phyloP scores from a whole-genome alignment of 1,140 invertebrate species.

The Drosophila mojavensis region DNA sequence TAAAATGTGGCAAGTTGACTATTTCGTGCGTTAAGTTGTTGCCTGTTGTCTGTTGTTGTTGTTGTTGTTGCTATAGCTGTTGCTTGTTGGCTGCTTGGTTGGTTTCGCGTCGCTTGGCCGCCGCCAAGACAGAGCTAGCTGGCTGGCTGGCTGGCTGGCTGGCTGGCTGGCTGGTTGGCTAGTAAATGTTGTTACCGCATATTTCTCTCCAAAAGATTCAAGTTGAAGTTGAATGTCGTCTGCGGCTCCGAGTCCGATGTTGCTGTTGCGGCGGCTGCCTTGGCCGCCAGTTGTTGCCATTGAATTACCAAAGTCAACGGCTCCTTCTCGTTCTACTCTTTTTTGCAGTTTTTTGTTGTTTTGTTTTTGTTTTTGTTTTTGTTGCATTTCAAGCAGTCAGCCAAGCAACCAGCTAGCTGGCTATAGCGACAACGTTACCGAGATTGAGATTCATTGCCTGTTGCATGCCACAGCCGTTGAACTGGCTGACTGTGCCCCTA shows the following conservation, averaged over 20 bases:
- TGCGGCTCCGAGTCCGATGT: constrained; percentile 22
- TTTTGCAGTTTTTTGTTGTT: constrained; percentile 28
- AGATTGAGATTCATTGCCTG: constrained; percentile 82
- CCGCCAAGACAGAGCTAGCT: constrained; percentile 21
- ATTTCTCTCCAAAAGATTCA: constrained; percentile 71
- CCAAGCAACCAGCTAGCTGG: constrained; percentile 12
- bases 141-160: constrained; percentile 40
- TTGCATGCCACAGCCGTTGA: constrained; percentile 75
- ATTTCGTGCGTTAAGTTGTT: constrained; percentile 67
- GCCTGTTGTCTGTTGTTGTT: constrained; percentile 3
- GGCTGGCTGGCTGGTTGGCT: constrained; percentile 34
- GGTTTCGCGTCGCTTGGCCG: constrained; percentile 18
- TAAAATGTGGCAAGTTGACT: constrained; percentile 81
- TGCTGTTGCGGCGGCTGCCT: constrained; percentile 24
- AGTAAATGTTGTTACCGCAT: constrained; percentile 74
- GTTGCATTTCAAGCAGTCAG: constrained; percentile 1
- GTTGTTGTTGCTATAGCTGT: constrained; percentile 7
- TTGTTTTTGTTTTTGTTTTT: no score
- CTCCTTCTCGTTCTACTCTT: constrained; percentile 23
- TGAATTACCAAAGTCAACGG: constrained; percentile 78
- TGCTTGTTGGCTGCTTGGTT: constrained; percentile 27
- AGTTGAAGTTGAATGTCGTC: constrained; percentile 68
- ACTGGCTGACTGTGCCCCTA: constrained; percentile 54
- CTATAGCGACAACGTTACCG: constrained; percentile 38
- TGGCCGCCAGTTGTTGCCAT: constrained; percentile 63